Base-by-base conservation (phyloP, 2,888 invertebrate genomes). In the Auanema sp. region DNA sequence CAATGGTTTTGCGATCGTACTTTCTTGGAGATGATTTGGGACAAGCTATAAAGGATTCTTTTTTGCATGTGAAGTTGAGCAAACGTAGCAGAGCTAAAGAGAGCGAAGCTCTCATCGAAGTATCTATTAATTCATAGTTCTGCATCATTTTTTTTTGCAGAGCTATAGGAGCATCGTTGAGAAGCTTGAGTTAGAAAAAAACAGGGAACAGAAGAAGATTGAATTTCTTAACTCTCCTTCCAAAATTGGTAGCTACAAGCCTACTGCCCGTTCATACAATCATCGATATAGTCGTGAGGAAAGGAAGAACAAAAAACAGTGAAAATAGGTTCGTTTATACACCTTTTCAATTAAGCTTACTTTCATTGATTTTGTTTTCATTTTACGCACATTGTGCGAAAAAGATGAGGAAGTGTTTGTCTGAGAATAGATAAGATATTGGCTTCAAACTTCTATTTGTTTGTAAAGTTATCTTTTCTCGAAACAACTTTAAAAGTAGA, bases 241-340 rank as follows among this genome's bases (percentile, higher is more conserved):
- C 12, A 16, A 57, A 33, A 33, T 33, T 33, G 33, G 33, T 33
- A 8, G 33, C 33, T 33, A 33, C 8, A 33, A 33, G 33, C 33
- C 8, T 8, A 33, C 33, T 33, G 33, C 33, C 8, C 52, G 53
- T 23, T 25, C 52, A 14, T 53, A 53, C 2, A 18, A 43, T 10
- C 59, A 60, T 52, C 21, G 43, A 60, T 60, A 52, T 42, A 23
- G 52, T 18, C 59, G 59, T 24, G 59, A 60, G 16, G 59, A 60
- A n/a, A 41, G 59, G 21, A 60, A 33, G 8, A 33, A 33, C 33
- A 33, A 8, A 33, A 33, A 33, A 8, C 33, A 33, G 33, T 33
- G 33, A 33, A 33, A 8, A 33, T 33, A 33, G 33, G 33, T 33
- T 33, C 3, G 33, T 33, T 33, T 33, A 33, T 33, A 5, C 33